These are phyloP conservation scores for Conus canariensis DNA, from an alignment of 2,888 invertebrate species.

Conservation along the genomic window DNA sequence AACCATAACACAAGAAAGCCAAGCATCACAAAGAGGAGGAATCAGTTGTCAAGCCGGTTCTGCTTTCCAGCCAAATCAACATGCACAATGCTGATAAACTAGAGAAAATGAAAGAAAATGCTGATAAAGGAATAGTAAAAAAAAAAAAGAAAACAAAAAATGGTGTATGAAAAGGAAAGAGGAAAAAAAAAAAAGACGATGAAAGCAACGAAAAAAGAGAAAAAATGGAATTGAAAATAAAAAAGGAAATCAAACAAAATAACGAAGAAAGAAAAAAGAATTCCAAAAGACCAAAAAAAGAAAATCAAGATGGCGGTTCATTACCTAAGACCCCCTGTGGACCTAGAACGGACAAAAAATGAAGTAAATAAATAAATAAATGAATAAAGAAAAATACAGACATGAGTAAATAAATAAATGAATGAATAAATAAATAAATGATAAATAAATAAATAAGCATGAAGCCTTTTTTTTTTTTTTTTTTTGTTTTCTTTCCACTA, in stretches of 20 bases:
- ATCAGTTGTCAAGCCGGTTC: neutral
- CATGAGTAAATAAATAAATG: neutral
- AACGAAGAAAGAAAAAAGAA: neutral
- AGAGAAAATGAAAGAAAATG: neutral
- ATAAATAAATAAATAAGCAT: neutral
- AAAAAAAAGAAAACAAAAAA: neutral
- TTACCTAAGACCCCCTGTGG: slow-evolving; percentile 6
- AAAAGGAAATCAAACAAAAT: neutral
- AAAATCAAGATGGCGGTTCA: neutral
- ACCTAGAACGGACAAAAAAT: neutral
- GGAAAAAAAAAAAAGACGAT: neutral
- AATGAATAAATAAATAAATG: neutral
- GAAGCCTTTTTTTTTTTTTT: neutral
- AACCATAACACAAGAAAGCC: neutral
- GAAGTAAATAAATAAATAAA: too few species aligned
- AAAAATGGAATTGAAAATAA: neutral
- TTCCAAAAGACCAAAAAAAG: neutral
- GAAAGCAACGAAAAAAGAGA: neutral
- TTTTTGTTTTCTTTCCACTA: too few species aligned
- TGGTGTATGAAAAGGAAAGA: neutral
- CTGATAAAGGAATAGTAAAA: neutral
- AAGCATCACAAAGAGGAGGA: neutral
- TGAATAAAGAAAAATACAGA: too few species aligned
- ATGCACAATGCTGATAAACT: too few species aligned
- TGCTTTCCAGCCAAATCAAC: too few species aligned